phyloP scores from a whole-genome alignment of 1,140 invertebrate genomes.

The Apis cerana region DNA sequence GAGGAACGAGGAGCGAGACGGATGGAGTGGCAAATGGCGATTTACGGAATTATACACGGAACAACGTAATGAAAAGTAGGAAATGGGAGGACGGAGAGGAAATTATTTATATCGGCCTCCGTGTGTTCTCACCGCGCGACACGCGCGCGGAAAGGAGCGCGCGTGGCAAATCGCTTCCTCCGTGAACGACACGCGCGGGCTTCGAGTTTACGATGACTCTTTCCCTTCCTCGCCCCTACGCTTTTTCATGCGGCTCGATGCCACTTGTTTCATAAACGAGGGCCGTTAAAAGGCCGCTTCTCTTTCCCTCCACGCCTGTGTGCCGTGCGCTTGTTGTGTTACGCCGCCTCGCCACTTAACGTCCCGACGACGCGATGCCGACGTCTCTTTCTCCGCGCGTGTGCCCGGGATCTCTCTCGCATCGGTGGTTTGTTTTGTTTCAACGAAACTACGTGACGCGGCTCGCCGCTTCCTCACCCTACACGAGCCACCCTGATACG shows the following conservation, averaged over 20 bases:
- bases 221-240: not conserved
- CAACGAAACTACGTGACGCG: conserved; percentile 16
- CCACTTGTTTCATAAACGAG: conserved; percentile 52
- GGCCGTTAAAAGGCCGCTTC: conserved; percentile 44
- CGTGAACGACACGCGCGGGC: conserved; percentile 38
- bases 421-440: conserved; percentile 58
- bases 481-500: conserved; percentile 9
- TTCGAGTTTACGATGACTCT: conserved; percentile 55
- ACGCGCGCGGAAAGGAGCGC: conserved; percentile 51
- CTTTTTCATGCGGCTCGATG: conserved; percentile 36
- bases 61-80: not conserved
- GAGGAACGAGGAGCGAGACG: not conserved
- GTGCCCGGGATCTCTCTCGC: conserved; percentile 26
- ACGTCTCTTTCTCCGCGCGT: not conserved
- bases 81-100: conserved; percentile 16
- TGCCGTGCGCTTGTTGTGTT: not conserved
- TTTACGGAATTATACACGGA: conserved; percentile 11
- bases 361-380: conserved; percentile 34
- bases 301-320: conserved; percentile 7
- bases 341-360: conserved; percentile 43
- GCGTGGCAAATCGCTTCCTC: conserved; percentile 67
- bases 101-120: conserved; percentile 8
- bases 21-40: not conserved
- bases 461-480: too few relatives aligned
- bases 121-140: not conserved